Base-by-base conservation (phyloP, 2,113 vertebrate species). In the Lonchura striata region DNA sequence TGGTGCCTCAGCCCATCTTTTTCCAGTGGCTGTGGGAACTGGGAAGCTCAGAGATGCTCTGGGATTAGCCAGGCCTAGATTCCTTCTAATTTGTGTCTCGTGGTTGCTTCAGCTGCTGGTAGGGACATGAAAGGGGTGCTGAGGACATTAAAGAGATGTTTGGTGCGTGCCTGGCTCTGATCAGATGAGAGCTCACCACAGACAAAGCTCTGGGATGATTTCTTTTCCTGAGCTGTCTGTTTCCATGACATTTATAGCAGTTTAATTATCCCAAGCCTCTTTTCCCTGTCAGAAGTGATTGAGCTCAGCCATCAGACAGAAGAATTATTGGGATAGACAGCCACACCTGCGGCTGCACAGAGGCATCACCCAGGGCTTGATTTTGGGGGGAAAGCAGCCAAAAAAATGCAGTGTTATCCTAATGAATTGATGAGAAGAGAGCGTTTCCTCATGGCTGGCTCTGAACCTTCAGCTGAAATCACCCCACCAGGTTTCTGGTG, bases 211-310 rank as follows among this genome's bases (percentile, higher is more conserved):
- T n/a, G 20, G 75, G 20, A 10, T 1, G 25, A 12, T 63, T 70
- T 57, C 68, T 90, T 31, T 7, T 35, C 61, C 92, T 25, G 21
- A 57, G 54, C 88, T 93, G 33, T 31, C 89, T 59, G 41, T 82
- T 92, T 50, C 86, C 33, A 3, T 65, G 92, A 65, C n/a, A 28
- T 50, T 96, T 88, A 74, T 54, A 53, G 85, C 53, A 76, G 22
- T 81, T 95, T 83, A 60, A 90, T 96, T 86, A 88, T 39, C 71
- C 42, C 2, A 20, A 96, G 85, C 85, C 63, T 76, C 92, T 82
- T 83, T 10, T 20, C 54, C 84, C 86, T 92, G 92, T 90, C 95
- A 88, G 3, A 15, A 93, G 54, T 16, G 92, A 88, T 86, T 74
- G 79, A 86, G 57, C 61, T 86, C 88, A 65, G n/a, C 25, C 23